A percentile compares a stretch with the other conserved stretches of the same genome.
These are phyloP conservation scores for Diuraphis noxia DNA, from an alignment of 1,140 invertebrate species.

Conservation along the genomic window DNA sequence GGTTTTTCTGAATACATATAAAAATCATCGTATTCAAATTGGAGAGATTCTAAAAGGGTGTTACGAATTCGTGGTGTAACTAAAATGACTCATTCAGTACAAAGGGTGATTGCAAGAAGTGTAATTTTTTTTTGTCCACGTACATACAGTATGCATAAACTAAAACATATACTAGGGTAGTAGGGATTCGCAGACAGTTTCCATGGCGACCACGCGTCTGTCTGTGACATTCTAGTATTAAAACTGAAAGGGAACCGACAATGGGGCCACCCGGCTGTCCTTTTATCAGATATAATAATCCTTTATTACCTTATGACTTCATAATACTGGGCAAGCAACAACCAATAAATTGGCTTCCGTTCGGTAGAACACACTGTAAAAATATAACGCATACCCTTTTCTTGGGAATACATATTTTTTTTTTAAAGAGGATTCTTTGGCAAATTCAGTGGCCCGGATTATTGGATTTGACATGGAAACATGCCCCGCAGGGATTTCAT, in stretches of 20 bases:
- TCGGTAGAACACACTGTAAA: neutral
- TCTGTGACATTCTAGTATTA: constrained; percentile 46
- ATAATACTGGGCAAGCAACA: neutral
- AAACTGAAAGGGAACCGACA: constrained; percentile 44
- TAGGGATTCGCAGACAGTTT: constrained; percentile 24
- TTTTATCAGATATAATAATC: constrained; percentile 45
- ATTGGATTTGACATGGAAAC: constrained; percentile 50
- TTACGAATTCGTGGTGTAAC: constrained; percentile 25
- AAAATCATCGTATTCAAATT: constrained; percentile 52
- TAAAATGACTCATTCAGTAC: constrained; percentile 41
- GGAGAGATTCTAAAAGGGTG: constrained; percentile 8
- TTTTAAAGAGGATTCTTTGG: neutral
- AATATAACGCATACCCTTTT: neutral
- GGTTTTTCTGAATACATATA: neutral
- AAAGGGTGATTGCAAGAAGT: constrained; percentile 46
- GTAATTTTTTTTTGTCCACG: constrained; percentile 45
- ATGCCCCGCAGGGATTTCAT: constrained; percentile 34
- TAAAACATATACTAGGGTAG: constrained; percentile 37
- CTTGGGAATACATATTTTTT: neutral
- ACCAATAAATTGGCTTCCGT: constrained; percentile 30
- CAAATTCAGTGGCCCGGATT: constrained; percentile 25
- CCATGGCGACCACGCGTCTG: constrained; percentile 46
- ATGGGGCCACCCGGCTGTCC: constrained; percentile 26
- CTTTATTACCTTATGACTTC: constrained; percentile 48
- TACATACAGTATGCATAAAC: constrained; percentile 35